Base-by-base conservation (phyloP, 2,113 vertebrate genomes). In the Tonatia bakeri region DNA sequence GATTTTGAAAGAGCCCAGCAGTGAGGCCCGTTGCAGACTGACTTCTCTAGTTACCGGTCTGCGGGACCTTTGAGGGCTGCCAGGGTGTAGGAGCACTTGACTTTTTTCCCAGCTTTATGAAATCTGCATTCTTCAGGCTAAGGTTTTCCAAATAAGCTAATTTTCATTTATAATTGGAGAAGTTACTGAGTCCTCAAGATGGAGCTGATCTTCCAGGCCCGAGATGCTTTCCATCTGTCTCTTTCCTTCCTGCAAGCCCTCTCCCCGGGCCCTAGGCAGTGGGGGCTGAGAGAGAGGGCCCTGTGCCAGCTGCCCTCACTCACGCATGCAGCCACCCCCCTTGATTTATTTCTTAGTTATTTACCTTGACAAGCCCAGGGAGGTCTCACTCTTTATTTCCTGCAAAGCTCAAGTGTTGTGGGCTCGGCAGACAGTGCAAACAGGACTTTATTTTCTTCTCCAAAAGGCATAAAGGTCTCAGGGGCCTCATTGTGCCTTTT, bases 371-470 rank as follows among this genome's bases (percentile, higher is more conserved):
- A 67, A 61, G 17, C 24, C 77, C 61, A n/a, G 31, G 45, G 90
- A 92, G 61, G 75, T 61, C 76, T 84, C 33, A 22, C 36, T 76
- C 90, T 64, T 67, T 70, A 22, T 72, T 93, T 80, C 40, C 83
- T 81, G 12, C 65, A 47, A 94, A 87, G 36, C 65, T 77, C 92
- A 86, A 94, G 19, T 67, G 13, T 59, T 70, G 72, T 31, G 24
- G 50, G 33, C 47, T 67, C 87, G 50, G 59, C 84, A 96, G 80
- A 81, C 33, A 76, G n/a, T 50, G 43, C 17, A 79, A 45, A 72
- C 76, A 90, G 75, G 77, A 54, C 81, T 84, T 95, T 22, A 47
- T 84, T 92, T 94, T 93, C 83, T 61, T 77, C 47, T 82, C 17
- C 45, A 87, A 91, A 94, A 69, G 65, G 20, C 28, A 3, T 45